Evolutionary conservation across 2,888 invertebrate species (phyloP), one percentile per base, ranked within the genome.

Genomic region (Melinaea marsaeus): DNA sequence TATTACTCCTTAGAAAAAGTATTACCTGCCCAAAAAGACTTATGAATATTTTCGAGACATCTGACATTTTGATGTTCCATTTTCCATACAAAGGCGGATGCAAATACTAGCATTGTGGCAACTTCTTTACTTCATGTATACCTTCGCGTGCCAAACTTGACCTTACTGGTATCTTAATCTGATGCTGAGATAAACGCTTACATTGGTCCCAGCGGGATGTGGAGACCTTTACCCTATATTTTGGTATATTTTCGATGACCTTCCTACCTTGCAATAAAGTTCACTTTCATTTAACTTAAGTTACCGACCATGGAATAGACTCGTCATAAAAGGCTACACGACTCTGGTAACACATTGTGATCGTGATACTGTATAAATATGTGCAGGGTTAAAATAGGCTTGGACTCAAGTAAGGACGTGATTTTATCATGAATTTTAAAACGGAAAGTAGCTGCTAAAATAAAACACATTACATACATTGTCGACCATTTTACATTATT

Each of bases 111-210:
- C 67, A 65, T 63, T 63, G 60, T 54, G 47, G 63, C 65, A 62
- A 65, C 61, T 63, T 62, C 65, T 64, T 66, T 75, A 78, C 73
- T 78, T 75, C 73, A 72, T 75, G 79, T 80, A 81, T 80, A 77
- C 74, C 79, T 79, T 83, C 80, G 81, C 85, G 83, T 85, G 85
- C 84, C 80, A 79, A 79, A 83, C 83, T 81, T 85, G 87, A 88
- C 89, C 89, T 85, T 79, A 73, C 73, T 69, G 77, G 79, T 85
- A 87, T 86, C 86, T 88, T 79, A 83, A 87, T 85, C 85, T 82
- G 85, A 86, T 86, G 79, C 73, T 67, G 75, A 85, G 88, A 88
- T 88, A 86, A 84, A 86, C 83, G 78, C 83, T 83, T 80, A 83
- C 84, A 83, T 84, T 80, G 87, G 80, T 83, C 86, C 72, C 87